These are phyloP conservation scores for Drosophila nigritarsus DNA, from an alignment of 2,888 invertebrate genomes.

Conservation along the genomic window DNA sequence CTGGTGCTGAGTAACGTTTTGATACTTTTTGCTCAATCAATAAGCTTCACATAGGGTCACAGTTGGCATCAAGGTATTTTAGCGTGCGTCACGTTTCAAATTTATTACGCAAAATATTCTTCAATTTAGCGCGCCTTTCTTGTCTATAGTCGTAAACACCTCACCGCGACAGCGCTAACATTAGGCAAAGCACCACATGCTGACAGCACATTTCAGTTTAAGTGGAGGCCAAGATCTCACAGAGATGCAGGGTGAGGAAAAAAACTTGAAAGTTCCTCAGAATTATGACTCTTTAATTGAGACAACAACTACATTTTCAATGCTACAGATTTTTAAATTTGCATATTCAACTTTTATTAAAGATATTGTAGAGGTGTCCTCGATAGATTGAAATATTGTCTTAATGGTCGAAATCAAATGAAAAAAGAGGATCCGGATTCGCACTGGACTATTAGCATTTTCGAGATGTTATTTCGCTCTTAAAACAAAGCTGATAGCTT, in stretches of 20 bases:
- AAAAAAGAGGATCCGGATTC: neutral
- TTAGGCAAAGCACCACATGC: conserved; percentile 45
- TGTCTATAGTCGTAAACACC: conserved; percentile 44
- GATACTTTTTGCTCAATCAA: conserved; percentile 68
- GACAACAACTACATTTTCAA: conserved; percentile 7
- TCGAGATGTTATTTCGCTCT: neutral
- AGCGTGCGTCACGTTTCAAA: conserved; percentile 75
- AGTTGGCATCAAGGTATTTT: conserved; percentile 55
- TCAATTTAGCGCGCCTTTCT: conserved; percentile 67
- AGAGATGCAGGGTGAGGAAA: neutral
- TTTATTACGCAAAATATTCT: conserved; percentile 76
- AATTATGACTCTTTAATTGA: conserved; percentile 37
- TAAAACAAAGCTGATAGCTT: neutral
- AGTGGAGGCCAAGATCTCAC: conserved; percentile 23
- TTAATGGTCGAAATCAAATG: neutral
- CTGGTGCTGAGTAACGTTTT: conserved; percentile 22
- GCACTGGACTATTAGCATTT: neutral
- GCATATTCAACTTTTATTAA: neutral
- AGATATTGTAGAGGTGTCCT: neutral
- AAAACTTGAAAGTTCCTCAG: conserved; percentile 16
- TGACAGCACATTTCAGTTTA: conserved; percentile 47
- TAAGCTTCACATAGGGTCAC: conserved; percentile 53
- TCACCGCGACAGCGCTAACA: conserved; percentile 40
- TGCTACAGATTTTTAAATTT: neutral
- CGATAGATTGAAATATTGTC: neutral